These are phyloP conservation scores for Microcebus tavaratra DNA, from an alignment of 2,113 vertebrate species.

Conservation along the genomic window DNA sequence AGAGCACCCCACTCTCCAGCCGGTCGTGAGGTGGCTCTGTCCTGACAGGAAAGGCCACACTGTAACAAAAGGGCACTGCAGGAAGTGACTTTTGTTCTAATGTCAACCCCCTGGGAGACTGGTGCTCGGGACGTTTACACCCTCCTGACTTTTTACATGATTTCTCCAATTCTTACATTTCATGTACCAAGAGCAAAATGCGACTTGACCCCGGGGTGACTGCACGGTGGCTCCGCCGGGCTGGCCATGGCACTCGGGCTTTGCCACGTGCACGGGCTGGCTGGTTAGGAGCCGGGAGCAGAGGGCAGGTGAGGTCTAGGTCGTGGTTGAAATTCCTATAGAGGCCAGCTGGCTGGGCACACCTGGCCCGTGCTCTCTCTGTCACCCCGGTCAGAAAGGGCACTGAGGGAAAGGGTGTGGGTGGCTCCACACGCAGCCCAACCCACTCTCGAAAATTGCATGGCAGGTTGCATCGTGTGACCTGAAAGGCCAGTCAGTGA, in stretches of 20 bases:
- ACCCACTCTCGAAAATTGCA: accelerated
- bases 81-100: constrained; percentile 55
- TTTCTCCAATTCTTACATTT: constrained; percentile 39
- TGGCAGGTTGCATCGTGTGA: accelerated
- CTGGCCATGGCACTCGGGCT: background rate
- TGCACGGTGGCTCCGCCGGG: background rate
- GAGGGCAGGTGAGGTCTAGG: background rate
- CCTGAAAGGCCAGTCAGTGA: background rate
- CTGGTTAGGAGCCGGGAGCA: background rate
- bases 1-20: background rate
- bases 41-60: background rate
- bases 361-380: background rate
- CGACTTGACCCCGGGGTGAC: background rate
- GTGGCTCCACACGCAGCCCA: background rate
- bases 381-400: background rate
- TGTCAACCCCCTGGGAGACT: constrained; percentile 10
- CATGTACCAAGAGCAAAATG: background rate
- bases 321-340: constrained; percentile 16
- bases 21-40: background rate
- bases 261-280: background rate
- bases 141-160: constrained; percentile 57
- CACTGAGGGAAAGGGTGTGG: background rate
- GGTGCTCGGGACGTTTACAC: background rate
- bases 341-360: background rate
- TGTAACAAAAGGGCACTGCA: background rate